Conservation (phyloP, 2,797 vertebrate species). For the Poecilia picta region DNA sequence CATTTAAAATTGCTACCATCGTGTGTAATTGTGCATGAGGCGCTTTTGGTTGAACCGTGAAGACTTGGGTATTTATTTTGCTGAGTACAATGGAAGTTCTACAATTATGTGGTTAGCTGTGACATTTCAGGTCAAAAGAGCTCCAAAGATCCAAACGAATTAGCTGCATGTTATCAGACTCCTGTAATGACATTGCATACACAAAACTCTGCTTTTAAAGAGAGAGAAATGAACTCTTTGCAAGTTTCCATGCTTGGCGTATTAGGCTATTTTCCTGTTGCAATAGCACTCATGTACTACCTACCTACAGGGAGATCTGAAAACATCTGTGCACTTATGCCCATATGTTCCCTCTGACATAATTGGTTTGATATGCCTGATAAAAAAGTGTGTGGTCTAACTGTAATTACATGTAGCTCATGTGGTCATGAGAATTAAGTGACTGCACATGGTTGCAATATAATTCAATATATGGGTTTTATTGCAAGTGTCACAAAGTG, state of each 20-base stretch:
- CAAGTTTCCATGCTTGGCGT: slow-evolving; percentile 4
- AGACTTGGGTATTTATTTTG: slow-evolving; percentile 29
- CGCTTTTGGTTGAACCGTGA: slow-evolving; percentile 32
- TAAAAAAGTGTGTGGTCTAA: slow-evolving; percentile 32
- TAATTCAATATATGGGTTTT: slow-evolving; percentile 26
- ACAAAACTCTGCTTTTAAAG: background rate
- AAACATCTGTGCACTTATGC: slow-evolving; percentile 12
- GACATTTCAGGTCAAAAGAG: background rate
- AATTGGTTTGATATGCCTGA: slow-evolving; percentile 35
- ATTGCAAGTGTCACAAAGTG: slow-evolving; percentile 25
- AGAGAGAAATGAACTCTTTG: background rate
- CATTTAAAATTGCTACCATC: slow-evolving; percentile 3
- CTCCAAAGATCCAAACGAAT: background rate
- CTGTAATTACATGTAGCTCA: slow-evolving; percentile 37
- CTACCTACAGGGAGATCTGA: slow-evolving; percentile 9
- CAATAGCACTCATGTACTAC: background rate
- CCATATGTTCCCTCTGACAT: slow-evolving; percentile 15
- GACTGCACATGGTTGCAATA: slow-evolving; percentile 34
- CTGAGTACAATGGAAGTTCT: slow-evolving; percentile 8
- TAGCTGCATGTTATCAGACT: slow-evolving; percentile 11
- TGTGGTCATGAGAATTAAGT: slow-evolving; percentile 25
- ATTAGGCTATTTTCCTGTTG: slow-evolving; percentile 2
- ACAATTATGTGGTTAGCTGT: background rate
- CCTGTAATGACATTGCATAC: slow-evolving; percentile 1
- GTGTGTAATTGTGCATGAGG: slow-evolving; percentile 34